These are phyloP conservation scores for Hoplostethus atlanticus DNA, from an alignment of 2,797 vertebrate species.

Conservation along the genomic window DNA sequence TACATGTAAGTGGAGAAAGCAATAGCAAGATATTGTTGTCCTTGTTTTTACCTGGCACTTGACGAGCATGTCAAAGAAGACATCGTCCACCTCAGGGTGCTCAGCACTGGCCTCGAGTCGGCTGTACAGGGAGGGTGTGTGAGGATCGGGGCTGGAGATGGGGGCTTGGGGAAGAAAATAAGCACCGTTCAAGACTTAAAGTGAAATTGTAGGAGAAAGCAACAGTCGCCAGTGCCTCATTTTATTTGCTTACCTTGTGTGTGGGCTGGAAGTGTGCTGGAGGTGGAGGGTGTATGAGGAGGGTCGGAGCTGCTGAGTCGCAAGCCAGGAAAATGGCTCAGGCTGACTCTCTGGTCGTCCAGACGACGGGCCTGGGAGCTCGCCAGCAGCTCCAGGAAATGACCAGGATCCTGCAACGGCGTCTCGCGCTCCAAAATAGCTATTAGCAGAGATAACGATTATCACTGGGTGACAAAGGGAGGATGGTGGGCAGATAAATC, in stretches of 20 bases:
- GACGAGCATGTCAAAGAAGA: slow-evolving; percentile 95
- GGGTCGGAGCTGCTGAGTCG: slow-evolving; percentile 82
- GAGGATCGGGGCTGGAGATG: slow-evolving; percentile 66
- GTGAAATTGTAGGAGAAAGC: neutral
- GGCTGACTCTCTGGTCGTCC: slow-evolving; percentile 93
- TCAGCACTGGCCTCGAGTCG: slow-evolving; percentile 81
- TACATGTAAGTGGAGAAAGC: too few relatives aligned
- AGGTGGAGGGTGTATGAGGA: slow-evolving; percentile 79
- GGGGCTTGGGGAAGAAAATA: slow-evolving; percentile 45
- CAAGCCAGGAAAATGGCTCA: slow-evolving; percentile 90
- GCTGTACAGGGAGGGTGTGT: slow-evolving; percentile 81
- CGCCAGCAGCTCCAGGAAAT: slow-evolving; percentile 93
- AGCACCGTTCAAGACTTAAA: neutral
- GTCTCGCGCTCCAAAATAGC: slow-evolving; percentile 80
- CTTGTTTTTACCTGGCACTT: slow-evolving; percentile 91
- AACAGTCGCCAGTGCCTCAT: neutral
- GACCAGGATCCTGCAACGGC: slow-evolving; percentile 89
- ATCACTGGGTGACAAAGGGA: too few relatives aligned
- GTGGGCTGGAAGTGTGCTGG: slow-evolving; percentile 67
- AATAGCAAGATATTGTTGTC: too few relatives aligned
- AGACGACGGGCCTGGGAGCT: slow-evolving; percentile 93
- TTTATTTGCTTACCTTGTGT: slow-evolving; percentile 54
- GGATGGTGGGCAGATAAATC: neutral
- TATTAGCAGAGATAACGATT: slow-evolving; percentile 50
- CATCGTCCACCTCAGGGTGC: slow-evolving; percentile 88